A percentile compares a stretch with the other conserved stretches of the same genome.
Conservation (phyloP, 2,113 vertebrate species). For the Seriola dumerili region DNA sequence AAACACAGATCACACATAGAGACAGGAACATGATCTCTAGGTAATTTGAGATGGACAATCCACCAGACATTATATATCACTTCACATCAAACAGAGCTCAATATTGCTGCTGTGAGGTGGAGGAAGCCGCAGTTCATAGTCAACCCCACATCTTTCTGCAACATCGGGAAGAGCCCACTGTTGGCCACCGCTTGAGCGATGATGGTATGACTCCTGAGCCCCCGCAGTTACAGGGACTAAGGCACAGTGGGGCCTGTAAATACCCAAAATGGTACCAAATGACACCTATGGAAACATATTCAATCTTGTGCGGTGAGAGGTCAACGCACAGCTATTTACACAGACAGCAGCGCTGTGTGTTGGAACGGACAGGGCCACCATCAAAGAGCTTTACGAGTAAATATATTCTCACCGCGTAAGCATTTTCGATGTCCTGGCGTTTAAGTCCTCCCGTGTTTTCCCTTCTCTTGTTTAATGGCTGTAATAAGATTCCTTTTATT, state of each 20-base stretch:
- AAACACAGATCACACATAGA: slow-evolving; percentile 45
- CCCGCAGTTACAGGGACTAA: slow-evolving; percentile 57
- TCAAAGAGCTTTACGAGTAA: slow-evolving; percentile 82
- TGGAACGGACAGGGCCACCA: slow-evolving; percentile 79
- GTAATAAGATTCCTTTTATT: slow-evolving; percentile 79
- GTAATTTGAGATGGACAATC: slow-evolving; percentile 77
- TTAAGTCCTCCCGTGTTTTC: slow-evolving; percentile 72
- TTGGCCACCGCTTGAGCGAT: slow-evolving; percentile 52
- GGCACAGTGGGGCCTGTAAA: slow-evolving; percentile 65
- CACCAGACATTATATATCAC: slow-evolving; percentile 76
- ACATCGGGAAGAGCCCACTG: slow-evolving; percentile 63
- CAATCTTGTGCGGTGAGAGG: slow-evolving; percentile 72
- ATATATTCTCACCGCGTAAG: slow-evolving; percentile 78
- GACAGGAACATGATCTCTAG: slow-evolving; percentile 32
- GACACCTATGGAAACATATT: slow-evolving; percentile 82
- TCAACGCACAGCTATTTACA: slow-evolving; percentile 78
- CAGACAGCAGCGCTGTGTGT: slow-evolving; percentile 69
- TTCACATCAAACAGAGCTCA: slow-evolving; percentile 75
- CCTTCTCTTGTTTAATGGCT: slow-evolving; percentile 76
- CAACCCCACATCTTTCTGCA: slow-evolving; percentile 32
- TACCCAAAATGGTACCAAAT: slow-evolving; percentile 63
- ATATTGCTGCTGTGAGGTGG: slow-evolving; percentile 59
- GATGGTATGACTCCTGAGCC: slow-evolving; percentile 61
- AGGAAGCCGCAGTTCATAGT: slow-evolving; percentile 49
- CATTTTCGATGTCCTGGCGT: slow-evolving; percentile 73